Evolutionary conservation across 1,140 invertebrate genomes (phyloP).

Genomic region (Paraescarpia echinospica): DNA sequence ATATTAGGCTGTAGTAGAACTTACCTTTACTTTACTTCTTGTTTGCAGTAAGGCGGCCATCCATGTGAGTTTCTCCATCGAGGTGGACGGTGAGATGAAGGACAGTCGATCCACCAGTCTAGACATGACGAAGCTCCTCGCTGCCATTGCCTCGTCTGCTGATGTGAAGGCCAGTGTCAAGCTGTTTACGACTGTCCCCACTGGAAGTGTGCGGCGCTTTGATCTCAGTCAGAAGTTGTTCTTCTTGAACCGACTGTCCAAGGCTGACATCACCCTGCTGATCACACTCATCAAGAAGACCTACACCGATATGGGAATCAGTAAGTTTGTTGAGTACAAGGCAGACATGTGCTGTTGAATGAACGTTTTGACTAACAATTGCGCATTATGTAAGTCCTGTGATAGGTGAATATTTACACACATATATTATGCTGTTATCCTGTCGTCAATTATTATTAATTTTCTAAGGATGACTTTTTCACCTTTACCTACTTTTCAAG

Average conservation of each 20-base stretch:
- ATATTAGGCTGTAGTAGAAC: no score
- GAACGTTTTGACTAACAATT: no score
- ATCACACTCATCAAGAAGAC: background rate
- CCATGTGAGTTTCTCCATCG: background rate
- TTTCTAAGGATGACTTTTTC: no score
- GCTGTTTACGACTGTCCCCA: background rate
- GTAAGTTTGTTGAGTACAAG: background rate
- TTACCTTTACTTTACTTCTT: no score
- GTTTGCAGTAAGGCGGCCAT: background rate
- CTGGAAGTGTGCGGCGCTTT: background rate
- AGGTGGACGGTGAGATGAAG: background rate
- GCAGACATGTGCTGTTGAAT: no score
- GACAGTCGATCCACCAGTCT: background rate
- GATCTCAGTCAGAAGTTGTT: background rate
- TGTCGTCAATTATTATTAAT: no score
- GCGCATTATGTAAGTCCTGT: no score
- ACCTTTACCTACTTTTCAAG: no score
- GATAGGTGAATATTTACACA: no score
- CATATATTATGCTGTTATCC: no score
- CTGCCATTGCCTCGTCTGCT: background rate
- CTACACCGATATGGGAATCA: background rate
- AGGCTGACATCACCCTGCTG: background rate
- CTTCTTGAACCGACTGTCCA: background rate
- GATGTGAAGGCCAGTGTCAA: background rate
- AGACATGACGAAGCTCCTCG: background rate